Base-by-base conservation (phyloP, 53 echinoderm and acorn worm genomes). In the Henricia sp. region DNA sequence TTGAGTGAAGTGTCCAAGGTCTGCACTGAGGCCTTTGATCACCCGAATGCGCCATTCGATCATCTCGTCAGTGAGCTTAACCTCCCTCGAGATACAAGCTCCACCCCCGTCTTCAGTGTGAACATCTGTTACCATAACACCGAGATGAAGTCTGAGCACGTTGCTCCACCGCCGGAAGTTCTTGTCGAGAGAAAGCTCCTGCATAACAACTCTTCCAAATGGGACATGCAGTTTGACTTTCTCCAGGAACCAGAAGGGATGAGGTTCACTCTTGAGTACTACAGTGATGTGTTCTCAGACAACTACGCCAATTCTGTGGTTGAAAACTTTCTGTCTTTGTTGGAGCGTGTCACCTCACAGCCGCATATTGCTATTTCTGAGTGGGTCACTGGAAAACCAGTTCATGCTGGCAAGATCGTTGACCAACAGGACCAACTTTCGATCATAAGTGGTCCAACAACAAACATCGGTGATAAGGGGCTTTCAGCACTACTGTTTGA, bases 221-320 rank as follows among this genome's bases (percentile, higher is more conserved):
- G 70, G 70, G 70, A 69, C 26, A 69, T 69, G 70, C 70, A 69
- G 41, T 69, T 69, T 40, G 70, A 69, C 39, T 69, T 69, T 38
- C 41, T 69, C 39, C 70, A 69, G 12, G 70, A 69, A 37, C 37
- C 37, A 25, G 41, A 69, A 3, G 70, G 70, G 10, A 69, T 69
- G 70, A 5, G 70, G 19, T 69, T 69, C 28, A 69, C 70, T 16
- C 42, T 69, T 19, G 70, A 69, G 26, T 69, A 69, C 39, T 69
- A 39, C 41, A 69, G 70, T 39, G 70, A 69, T 38, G 41, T 69
- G 37, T 69, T 39, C 42, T 69, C 70, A 37, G 17, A 19, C 6
- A 39, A 16, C 14, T 69, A 69, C 26, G 70, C 70, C 5, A 42
- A 37, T 39, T 39, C 6, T 4, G 70, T 69, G 19, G 70, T 27